Evolutionary conservation across 2,113 vertebrate genomes (phyloP), one percentile per base, ranked within the genome.

Genomic region (Stigmatopora nigra): DNA sequence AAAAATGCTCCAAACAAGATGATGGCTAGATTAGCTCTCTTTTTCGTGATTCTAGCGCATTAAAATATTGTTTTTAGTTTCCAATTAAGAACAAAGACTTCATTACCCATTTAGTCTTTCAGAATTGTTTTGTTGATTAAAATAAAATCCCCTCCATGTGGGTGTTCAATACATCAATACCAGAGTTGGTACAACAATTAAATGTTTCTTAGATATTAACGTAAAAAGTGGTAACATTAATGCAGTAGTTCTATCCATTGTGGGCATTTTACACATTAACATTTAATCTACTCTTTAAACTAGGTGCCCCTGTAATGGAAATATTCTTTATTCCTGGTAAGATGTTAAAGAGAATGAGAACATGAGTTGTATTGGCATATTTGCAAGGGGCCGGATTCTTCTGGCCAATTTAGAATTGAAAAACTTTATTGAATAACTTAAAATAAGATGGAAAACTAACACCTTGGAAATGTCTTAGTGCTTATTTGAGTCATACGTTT

Each of bases 61-160:
- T 22, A 53, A 22, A 3, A 22, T 12, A 56, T 6, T 6, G 3
- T 35, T 56, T 15, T 56, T 25, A 13, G 53, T 13, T 55, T 31
- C 4, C 4, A 55, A 55, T 22, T 9, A 55, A 14, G 12, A 55
- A 25, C 22, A 20, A 55, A 16, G 22, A 16, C 19, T 19, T 20
- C 10, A 61, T 67, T 69, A 48, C 49, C 49, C 58, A 46, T 68
- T 68, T 12, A 17, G 64, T 74, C 38, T 55, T 49, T 5, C 5
- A 59, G 70, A 61, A 57, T 81, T 78, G 77, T 77, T 79, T 78
- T 56, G 69, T 75, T 72, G 75, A 71, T 61, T 60, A 75, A 53
- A 60, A 65, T n/a, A 67, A 68, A 20, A 57, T 70, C 72, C 76
- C 53, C 64, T 76, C 78, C 65, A 56, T 61, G 73, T 48, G 66